Percentiles rank a stretch among this genome's conserved stretches.
These are phyloP conservation scores for mouse (Mus musculus) DNA, from an alignment of 2,113 vertebrate genomes.

Conservation along the genomic window DNA sequence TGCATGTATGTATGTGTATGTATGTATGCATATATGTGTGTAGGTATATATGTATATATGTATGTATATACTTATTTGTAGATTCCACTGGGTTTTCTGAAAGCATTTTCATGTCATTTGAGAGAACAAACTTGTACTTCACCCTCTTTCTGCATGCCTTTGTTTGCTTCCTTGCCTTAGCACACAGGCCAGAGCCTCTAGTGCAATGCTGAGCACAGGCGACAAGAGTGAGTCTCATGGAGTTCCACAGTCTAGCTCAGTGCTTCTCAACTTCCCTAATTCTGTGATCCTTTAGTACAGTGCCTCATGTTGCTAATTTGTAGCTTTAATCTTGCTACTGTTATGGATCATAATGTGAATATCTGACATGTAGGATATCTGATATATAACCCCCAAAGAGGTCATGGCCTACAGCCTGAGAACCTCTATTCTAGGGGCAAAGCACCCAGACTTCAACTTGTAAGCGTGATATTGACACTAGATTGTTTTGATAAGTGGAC, in stretches of 20 bases:
- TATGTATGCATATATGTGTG: no score
- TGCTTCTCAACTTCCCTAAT: not conserved
- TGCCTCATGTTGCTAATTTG: not conserved
- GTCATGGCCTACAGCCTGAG: not conserved
- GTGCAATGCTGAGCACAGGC: not conserved
- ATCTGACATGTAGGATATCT: not conserved
- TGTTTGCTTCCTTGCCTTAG: not conserved
- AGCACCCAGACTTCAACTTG: not conserved
- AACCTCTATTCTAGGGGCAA: not conserved
- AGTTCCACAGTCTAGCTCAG: not conserved
- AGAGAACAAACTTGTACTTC: not conserved
- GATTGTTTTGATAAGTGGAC: not conserved
- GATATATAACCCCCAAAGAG: not conserved
- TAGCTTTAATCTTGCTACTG: not conserved
- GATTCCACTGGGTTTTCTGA: not conserved
- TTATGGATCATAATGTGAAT: not conserved
- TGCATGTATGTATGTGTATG: no score
- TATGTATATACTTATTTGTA: not conserved
- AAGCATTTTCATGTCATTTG: not conserved
- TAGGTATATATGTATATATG: no score
- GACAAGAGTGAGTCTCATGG: not conserved
- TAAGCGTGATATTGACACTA: not conserved
- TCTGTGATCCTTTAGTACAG: not conserved
- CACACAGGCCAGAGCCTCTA: not conserved
- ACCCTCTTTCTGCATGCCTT: not conserved